Evolutionary conservation across 2,888 invertebrate species (phyloP).

Genomic region (Calliopum simillimum): DNA sequence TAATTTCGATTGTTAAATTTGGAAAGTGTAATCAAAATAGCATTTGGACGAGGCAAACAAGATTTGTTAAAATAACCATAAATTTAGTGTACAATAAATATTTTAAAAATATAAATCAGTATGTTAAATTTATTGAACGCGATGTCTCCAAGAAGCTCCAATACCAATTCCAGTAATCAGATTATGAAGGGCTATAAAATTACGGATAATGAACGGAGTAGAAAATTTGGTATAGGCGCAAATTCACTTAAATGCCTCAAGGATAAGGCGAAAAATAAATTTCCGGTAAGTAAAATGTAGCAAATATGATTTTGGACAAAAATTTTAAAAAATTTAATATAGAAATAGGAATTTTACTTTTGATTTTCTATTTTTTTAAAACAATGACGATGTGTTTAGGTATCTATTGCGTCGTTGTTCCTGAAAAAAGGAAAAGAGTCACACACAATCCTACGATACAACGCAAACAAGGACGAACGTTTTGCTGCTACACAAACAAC

Average conservation of each 20-base stretch:
- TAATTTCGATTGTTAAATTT: not conserved
- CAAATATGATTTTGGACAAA: conserved; percentile 8
- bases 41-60: conserved; percentile 9
- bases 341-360: too few relatives aligned
- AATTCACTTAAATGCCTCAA: conserved; percentile 62
- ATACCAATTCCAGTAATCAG: too few relatives aligned
- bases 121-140: conserved; percentile 12
- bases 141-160: not conserved
- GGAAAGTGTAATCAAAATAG: not conserved
- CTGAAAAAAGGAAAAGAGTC: too few relatives aligned
- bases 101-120: too few relatives aligned
- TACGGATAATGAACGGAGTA: conserved; percentile 62
- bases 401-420: conserved; percentile 45
- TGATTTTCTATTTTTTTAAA: too few relatives aligned
- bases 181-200: conserved; percentile 65
- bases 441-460: too few relatives aligned
- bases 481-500: not conserved
- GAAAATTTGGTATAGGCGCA: conserved; percentile 65
- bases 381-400: too few relatives aligned
- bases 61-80: not conserved
- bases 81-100: not conserved
- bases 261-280: conserved; percentile 62
- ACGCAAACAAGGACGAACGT: too few relatives aligned
- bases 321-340: too few relatives aligned
- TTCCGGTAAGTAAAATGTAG: conserved; percentile 61